Evolutionary conservation across 64 coral and sea anemone genomes (phyloP), one percentile per base, ranked within the genome.

Genomic region (Orbicella faveolata): DNA sequence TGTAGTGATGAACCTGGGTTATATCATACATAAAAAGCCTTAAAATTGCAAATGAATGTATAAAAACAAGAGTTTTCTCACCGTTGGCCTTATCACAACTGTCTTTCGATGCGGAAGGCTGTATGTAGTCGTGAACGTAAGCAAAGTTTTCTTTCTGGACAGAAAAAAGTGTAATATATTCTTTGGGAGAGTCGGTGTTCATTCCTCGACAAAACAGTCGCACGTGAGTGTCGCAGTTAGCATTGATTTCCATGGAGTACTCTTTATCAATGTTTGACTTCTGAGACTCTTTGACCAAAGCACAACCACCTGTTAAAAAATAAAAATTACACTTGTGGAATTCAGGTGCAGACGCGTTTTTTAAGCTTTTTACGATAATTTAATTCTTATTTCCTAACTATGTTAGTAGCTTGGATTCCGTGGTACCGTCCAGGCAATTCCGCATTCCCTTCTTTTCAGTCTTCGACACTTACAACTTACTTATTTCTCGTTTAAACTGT

Each of bases 161-260:
- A 87, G 86, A 89, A 19, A 79, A 37, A 14, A 94, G 83, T 63
- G 93, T 87, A 44, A 94, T 91, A 55, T 90, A 94, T 57, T 94
- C 93, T 74, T 90, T 51, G 2, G 93, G 83, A 75, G 16, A 67
- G 55, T 91, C 81, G 3, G 93, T 87, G 52, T 52, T 75, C 93
- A 94, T 94, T 73, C 81, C 77, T 72, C 87, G 88, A 76, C 93
- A 94, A 44, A 90, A 94, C 57, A 94, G 75, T 33, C 85, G 89
- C 21, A 81, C 89, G 53, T 77, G 87, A 1, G 35, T 34, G 34
- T 94, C 75, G 87, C 93, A 94, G 0, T 87, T 85, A 0, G 79
- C 75, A 30, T 59, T 90, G 30, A 91, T 61, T 17, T 79, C 64
- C 44, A 94, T 80, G 23, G 78, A 73, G 52, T 94, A 94, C 51